Evolutionary conservation across 2,113 vertebrate genomes (phyloP).

Genomic region (Prionailurus viverrinus): DNA sequence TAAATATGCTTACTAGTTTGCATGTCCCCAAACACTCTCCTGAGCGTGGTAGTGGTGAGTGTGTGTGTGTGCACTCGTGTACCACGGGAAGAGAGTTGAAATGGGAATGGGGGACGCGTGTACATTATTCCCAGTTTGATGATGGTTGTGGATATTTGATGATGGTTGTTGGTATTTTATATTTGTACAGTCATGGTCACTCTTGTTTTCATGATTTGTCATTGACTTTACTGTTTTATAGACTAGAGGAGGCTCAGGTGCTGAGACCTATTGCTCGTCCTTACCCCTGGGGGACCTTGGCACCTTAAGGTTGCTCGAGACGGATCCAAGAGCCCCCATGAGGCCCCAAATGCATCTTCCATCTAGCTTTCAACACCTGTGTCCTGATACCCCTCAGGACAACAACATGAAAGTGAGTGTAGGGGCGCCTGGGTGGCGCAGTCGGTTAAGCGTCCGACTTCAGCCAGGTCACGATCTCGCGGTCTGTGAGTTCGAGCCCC

Average conservation of each 20-base stretch:
- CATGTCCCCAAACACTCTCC: neutral
- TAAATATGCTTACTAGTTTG: neutral
- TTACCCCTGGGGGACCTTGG: neutral
- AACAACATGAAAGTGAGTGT: neutral
- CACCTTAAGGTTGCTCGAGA: neutral
- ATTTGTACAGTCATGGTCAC: neutral
- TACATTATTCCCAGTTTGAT: neutral
- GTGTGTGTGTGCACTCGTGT: neutral
- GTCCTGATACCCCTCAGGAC: neutral
- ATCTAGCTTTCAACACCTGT: neutral
- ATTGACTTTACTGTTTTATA: slow-evolving; percentile 1
- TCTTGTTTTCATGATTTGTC: neutral
- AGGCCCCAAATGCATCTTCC: neutral
- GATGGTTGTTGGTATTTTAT: neutral
- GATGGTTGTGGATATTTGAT: neutral
- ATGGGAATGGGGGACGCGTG: neutral
- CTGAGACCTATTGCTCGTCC: neutral
- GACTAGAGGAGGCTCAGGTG: neutral
- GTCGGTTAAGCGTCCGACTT: too few relatives aligned
- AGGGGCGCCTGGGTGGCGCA: too few relatives aligned
- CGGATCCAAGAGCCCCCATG: neutral
- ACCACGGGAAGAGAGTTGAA: neutral
- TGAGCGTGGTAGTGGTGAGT: neutral
- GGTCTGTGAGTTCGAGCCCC: too few relatives aligned
- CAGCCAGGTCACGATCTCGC: too few relatives aligned